phyloP scores from a whole-genome alignment of 2,888 invertebrate species.

The Laspeyria flexula region DNA sequence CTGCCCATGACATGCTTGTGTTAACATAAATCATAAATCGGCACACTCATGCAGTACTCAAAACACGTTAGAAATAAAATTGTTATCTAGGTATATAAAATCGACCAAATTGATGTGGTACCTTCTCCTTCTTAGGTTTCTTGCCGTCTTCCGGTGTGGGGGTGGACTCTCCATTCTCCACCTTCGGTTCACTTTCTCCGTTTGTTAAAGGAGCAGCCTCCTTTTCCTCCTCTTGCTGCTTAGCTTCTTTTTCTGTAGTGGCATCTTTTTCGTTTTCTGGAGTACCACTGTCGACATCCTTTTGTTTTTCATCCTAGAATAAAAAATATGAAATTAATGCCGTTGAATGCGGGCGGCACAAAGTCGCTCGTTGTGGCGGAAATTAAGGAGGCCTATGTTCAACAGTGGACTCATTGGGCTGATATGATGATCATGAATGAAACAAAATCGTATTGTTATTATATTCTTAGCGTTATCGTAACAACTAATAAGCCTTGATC shows the following conservation, averaged over 20 bases:
- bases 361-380: too few relatives aligned
- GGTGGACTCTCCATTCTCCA: slow-evolving; percentile 71
- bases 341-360: too few relatives aligned
- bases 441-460: not conserved
- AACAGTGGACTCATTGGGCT: too few relatives aligned
- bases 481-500: too few relatives aligned
- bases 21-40: slow-evolving; percentile 51
- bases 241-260: slow-evolving; percentile 87
- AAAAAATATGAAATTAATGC: not conserved
- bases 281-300: slow-evolving; percentile 83
- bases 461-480: too few relatives aligned
- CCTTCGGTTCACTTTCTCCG: slow-evolving; percentile 76
- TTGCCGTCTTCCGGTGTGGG: slow-evolving; percentile 80
- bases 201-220: slow-evolving; percentile 68
- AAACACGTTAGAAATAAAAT: slow-evolving; percentile 31
- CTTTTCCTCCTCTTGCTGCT: slow-evolving; percentile 63
- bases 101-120: slow-evolving; percentile 34
- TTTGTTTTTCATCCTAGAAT: slow-evolving; percentile 85
- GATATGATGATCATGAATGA: too few relatives aligned
- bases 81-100: slow-evolving; percentile 14
- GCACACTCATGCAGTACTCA: slow-evolving; percentile 51
- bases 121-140: slow-evolving; percentile 89
- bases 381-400: too few relatives aligned
- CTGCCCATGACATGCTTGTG: slow-evolving; percentile 70
- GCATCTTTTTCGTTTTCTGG: slow-evolving; percentile 89